Evolutionary conservation across 2,797 vertebrate species (phyloP).

Genomic region (Tragopan temminckii): DNA sequence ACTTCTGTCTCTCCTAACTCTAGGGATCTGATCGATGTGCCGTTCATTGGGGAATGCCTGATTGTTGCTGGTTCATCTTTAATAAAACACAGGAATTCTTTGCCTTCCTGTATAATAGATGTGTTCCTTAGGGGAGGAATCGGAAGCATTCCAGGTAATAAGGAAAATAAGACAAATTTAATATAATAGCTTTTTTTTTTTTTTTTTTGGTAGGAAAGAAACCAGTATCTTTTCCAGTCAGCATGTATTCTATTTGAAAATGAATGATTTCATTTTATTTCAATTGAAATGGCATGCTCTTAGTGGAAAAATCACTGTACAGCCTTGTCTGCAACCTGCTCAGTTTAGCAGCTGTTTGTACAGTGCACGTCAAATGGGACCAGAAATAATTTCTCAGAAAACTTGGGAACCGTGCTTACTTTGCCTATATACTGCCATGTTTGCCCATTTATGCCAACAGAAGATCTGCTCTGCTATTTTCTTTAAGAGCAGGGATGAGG

Average conservation of each 20-base stretch:
- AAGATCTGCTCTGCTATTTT: not conserved
- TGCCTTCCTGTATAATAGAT: conserved; percentile 47
- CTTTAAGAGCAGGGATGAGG: not conserved
- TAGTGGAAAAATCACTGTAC: not conserved
- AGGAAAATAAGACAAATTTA: not conserved
- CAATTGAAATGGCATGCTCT: not conserved
- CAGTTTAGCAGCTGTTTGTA: not conserved
- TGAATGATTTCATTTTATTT: not conserved
- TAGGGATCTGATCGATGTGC: conserved; percentile 71
- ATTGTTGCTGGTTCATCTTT: conserved; percentile 26
- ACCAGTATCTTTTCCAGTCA: not conserved
- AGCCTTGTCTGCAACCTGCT: not conserved
- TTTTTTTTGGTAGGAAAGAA: not conserved
- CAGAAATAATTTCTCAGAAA: not conserved
- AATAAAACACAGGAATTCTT: conserved; percentile 13
- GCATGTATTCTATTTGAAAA: not conserved
- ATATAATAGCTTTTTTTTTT: not conserved
- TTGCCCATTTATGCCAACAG: not conserved
- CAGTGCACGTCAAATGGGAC: not conserved
- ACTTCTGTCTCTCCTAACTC: not conserved
- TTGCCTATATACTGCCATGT: not conserved
- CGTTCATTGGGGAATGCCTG: conserved; percentile 63
- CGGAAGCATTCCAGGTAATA: conserved; percentile 76
- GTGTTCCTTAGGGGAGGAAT: conserved; percentile 59
- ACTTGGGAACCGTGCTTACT: not conserved